Evolutionary conservation across 2,888 invertebrate genomes (phyloP), one percentile per base, ranked within the genome.

Genomic region (Chirona hameri): DNA sequence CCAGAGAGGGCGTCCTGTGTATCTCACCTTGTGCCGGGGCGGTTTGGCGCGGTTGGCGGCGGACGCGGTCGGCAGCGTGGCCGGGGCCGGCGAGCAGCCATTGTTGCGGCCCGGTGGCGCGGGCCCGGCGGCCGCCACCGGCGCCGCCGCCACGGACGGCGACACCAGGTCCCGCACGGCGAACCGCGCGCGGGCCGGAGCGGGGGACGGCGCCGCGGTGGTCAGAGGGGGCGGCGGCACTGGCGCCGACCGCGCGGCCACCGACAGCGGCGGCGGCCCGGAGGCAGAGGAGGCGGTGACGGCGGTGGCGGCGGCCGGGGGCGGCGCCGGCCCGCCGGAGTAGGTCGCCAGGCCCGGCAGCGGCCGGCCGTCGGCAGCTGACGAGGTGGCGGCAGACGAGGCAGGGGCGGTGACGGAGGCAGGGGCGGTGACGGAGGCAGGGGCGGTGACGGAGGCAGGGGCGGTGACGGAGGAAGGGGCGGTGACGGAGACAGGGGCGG

Each of bases 91-190:
- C 29, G 69, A 69, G 69, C 69, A 69, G 69, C 69, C 69, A 29
- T 69, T 29, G 69, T 15, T 15, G 29, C 14, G 29, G 69, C 29
- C 69, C 3, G 69, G 29, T 10, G 69, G 69, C n/a, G n/a, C 29
- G 29, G 69, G 1, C 15, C 31, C 27, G 39, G 76, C 76, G 0
- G 76, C 21, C 76, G 76, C 15, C 39, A 10, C 31, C 76, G 76
- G 24, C 39, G 76, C 39, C 24, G 76, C 31, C 15, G 12, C 76
- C 31, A 21, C 76, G 5, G 76, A 18, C 76, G 76, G 76, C 76
- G 76, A 39, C 24, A 76, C 76, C 76, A 76, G 76, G 76, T 76
- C 76, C 31, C 76, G 15, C 15, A 76, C 76, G 76, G 31, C 76
- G 76, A 76, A 76, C 76, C 76, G 31, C 21, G 39, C 39, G 1